phyloP scores from a whole-genome alignment of 2,888 invertebrate species.

The Unio pictorum region DNA sequence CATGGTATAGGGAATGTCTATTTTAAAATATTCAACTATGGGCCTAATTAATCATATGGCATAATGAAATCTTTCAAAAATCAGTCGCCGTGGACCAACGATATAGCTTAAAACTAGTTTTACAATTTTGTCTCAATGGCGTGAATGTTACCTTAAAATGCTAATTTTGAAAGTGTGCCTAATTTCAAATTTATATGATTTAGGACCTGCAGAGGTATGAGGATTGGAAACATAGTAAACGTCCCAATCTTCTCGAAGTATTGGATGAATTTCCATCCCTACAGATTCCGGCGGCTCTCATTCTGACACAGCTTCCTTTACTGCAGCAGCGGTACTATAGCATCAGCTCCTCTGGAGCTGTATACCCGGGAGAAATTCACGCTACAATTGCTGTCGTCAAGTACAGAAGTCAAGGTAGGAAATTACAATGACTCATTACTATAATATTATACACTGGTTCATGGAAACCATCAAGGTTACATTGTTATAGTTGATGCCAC shows the following conservation, averaged over 20 bases:
- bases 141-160: no score
- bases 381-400: conserved; percentile 93
- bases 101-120: no score
- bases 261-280: conserved; percentile 91
- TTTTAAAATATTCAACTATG: no score
- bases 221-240: conserved; percentile 91
- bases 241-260: conserved; percentile 85
- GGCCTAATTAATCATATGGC: no score
- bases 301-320: conserved; percentile 86
- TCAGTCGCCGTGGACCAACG: no score
- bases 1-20: no score
- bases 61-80: no score
- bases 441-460: no score
- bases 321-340: conserved; percentile 95
- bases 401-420: conserved; percentile 84
- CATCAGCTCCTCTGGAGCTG: conserved; percentile 87
- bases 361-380: conserved; percentile 84
- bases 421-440: not conserved
- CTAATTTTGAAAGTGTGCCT: no score
- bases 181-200: not conserved
- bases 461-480: no score
- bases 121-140: no score
- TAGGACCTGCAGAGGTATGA: conserved; percentile 76
- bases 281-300: conserved; percentile 84
- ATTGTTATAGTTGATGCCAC: no score